Base-by-base conservation (phyloP, 2,888 invertebrate species). In the Gnatocerus cornutus region DNA sequence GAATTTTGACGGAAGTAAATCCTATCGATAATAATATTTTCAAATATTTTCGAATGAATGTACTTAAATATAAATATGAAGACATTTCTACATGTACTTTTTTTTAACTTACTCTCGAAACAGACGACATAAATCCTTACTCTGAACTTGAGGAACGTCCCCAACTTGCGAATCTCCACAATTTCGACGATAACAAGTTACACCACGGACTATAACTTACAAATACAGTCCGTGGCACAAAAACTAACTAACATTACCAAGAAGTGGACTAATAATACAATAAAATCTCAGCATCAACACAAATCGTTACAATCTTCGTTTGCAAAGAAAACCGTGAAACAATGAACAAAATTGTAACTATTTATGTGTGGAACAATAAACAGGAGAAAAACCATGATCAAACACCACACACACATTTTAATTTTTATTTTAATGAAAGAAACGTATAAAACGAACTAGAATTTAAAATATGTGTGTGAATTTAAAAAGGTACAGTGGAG, bases 171-270 rank as follows among this genome's bases (percentile, higher is more conserved):
- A 73, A 74, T 76, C 73, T 78, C 76, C 78, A 74, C 74, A 74
- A 78, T 72, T 55, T 78, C 74, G 77, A 77, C 73, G 77, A 76
- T 76, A 77, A 78, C 73, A 77, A 73, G 75, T 73, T 71, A 76
- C 76, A 81, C 84, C 79, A 81, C 82, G 79, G 81, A 81, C 80
- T 81, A 82, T 85, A 85, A 86, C 86, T 86, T 85, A 86, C 86
- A 84, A 85, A 84, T 84, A 85, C 85, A 81, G 81, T 79, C 83
- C 81, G 84, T 77, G 77, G 83, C 78, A 76, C 75, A 71, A 62
- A 62, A 70, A 73, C 66, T 69, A 75, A 72, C 74, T 77, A 78
- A 74, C 73, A 72, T 75, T 58, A 70, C 71, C 68, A 78, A 71
- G 74, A 68, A 72, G 68, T 59, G 71, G 67, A 71, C 72, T 75